Percentiles rank a stretch among this genome's conserved stretches.
Conservation (phyloP, 2,113 vertebrate species). For the Pygathrix nemaeus region DNA sequence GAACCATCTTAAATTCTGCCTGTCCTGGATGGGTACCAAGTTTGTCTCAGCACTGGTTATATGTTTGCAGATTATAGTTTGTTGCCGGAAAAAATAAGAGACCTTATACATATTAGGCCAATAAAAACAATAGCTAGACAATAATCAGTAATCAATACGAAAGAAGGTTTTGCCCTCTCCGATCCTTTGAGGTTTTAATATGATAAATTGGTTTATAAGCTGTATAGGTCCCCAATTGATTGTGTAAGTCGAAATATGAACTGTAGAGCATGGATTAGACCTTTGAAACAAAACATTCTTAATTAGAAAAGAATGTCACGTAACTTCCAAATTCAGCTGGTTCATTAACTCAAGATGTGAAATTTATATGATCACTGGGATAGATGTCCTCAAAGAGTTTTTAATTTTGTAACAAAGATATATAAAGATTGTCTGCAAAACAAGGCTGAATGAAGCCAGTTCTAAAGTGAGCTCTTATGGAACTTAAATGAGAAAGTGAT, state of each 20-base stretch:
- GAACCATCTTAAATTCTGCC: neutral
- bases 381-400: neutral
- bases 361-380: neutral
- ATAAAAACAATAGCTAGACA: neutral
- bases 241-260: neutral
- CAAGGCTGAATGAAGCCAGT: neutral
- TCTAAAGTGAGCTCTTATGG: neutral
- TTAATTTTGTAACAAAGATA: neutral
- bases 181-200: neutral
- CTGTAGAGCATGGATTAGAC: neutral
- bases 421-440: neutral
- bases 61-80: neutral
- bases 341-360: constrained; percentile 33
- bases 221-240: constrained; percentile 23
- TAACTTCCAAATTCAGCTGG: constrained; percentile 26
- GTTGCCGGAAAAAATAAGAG: neutral
- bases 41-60: neutral
- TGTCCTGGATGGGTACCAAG: neutral
- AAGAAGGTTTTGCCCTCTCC: neutral
- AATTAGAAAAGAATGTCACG: constrained; percentile 42
- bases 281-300: constrained; percentile 44
- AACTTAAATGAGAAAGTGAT: neutral
- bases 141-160: neutral
- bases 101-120: neutral
- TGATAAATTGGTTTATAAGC: constrained; percentile 5